Base-by-base conservation (phyloP, 2,888 invertebrate genomes). In the Macrosiphum euphorbiae region DNA sequence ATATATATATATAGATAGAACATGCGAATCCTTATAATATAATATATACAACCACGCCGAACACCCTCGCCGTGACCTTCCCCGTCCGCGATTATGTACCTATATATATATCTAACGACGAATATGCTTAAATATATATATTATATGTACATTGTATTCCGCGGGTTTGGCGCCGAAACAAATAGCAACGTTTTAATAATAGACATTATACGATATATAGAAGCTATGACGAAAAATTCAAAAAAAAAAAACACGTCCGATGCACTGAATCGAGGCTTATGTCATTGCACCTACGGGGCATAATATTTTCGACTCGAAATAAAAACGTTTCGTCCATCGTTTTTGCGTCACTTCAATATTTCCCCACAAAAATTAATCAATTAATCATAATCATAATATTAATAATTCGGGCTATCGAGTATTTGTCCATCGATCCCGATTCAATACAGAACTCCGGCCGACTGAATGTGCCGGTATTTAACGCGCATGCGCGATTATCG, bases 151-250 rank as follows among this genome's bases (percentile, higher is more conserved):
- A 90, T 78, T 78, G 90, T 78, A n/a, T 20, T n/a, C 44, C n/a
- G 28, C 47, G 90, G 61, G 41, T 55, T 91, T 91, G 91, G 91
- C 91, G 91, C 58, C 55, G 44, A 58, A 91, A 58, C 91, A 91
- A 91, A 91, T 84, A 10, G 52, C 55, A 16, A 84, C 85, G 91
- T 41, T 91, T 55, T 84, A 91, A 91, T 91, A 91, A 91, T 91
- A 91, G 91, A 91, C 84, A 55, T 91, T 26, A 11, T 78, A n/a
- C n/a, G 35, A 41, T 78, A 35, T 78, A 78, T 78, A 78, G 35
- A 78, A 78, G 67, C 35, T 35, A 16, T 78, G 78, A 35, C 35
- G 78, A 78, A 78, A 78, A 78, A 35, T 28, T 78, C 35, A 35
- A 78, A 78, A 78, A 41, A 41, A 41, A 41, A 41, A 78, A 67